Evolutionary conservation across 2,797 vertebrate genomes (phyloP), one percentile per base, ranked within the genome.

Genomic region (Coracias cyanogaster): DNA sequence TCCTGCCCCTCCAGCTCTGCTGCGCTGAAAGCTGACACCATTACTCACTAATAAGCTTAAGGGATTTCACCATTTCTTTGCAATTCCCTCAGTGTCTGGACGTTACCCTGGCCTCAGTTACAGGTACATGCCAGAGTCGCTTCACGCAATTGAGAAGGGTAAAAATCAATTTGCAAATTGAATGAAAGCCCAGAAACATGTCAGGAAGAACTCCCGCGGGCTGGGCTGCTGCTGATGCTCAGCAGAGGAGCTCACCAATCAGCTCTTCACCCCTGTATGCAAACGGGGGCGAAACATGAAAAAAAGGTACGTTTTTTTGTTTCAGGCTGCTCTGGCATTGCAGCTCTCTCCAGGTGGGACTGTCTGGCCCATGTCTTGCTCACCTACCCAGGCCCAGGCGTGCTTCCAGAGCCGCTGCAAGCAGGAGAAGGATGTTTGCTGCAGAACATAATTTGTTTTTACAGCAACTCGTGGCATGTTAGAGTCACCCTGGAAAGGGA

Each of bases 21-120:
- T 19, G 31, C 16, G 7, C 49, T 21, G 54, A 82, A 86, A 94
- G 85, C 91, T 8, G 49, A 66, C 48, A 76, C 43, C 31, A 18
- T 84, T 65, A 66, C 84, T 79, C 74, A 29, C 31, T 84, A 95
- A 95, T 81, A 73, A 94, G 91, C 87, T 93, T 90, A 93, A 94
- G 73, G 54, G 93, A 91, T 95, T 96, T 93, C 82, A 79, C 66
- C 31, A 66, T 76, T 91, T 37, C 55, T 10, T 15, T 79, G 71
- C 62, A 52, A 60, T 58, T 88, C 91, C 77, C 90, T 79, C 85
- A 15, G 35, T 60, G 66, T 49, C 70, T 62, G 87, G 91, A 64
- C 15, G 3, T 35, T 54, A 67, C 58, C 61, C 39, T 0, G 0
- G 13, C 21, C 77, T 73, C 92, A 48, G 77, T n/a, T 73, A 48